Conservation (phyloP, 2,888 invertebrate genomes). For the Lepidonotus clava region DNA sequence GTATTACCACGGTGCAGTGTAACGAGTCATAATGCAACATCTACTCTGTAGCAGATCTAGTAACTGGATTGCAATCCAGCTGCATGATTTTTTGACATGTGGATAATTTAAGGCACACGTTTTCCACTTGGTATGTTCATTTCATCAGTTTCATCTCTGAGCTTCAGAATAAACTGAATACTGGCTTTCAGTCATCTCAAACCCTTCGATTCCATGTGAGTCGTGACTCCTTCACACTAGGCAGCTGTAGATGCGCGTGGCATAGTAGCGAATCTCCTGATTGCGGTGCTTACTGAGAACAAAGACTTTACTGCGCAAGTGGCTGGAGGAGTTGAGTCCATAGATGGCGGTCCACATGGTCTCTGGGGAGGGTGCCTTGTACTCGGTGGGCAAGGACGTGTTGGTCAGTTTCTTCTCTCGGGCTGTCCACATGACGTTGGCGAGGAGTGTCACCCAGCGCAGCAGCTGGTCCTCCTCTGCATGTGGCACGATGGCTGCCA, state of each 20-base stretch:
- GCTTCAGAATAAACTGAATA: no score
- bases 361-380: slow-evolving; percentile 83
- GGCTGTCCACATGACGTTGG: slow-evolving; percentile 81
- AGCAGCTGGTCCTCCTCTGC: slow-evolving; percentile 81
- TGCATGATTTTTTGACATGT: no score
- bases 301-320: slow-evolving; percentile 75
- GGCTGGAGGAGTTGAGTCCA: slow-evolving; percentile 67
- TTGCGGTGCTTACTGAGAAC: slow-evolving; percentile 73
- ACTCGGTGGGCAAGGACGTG: slow-evolving; percentile 81
- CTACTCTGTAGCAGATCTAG: no score
- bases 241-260: slow-evolving; percentile 71
- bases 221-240: no score
- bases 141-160: no score
- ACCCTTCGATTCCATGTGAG: no score
- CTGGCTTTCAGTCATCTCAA: no score
- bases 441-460: slow-evolving; percentile 82
- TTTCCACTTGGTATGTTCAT: no score
- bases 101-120: no score
- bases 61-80: no score
- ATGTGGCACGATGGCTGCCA: slow-evolving; percentile 81
- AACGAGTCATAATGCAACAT: no score
- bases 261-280: slow-evolving; percentile 72
- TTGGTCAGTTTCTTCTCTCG: slow-evolving; percentile 80
- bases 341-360: slow-evolving; percentile 81
- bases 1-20: no score